Evolutionary conservation across 2,797 vertebrate genomes (phyloP).

Genomic region (Xyrichtys novacula): DNA sequence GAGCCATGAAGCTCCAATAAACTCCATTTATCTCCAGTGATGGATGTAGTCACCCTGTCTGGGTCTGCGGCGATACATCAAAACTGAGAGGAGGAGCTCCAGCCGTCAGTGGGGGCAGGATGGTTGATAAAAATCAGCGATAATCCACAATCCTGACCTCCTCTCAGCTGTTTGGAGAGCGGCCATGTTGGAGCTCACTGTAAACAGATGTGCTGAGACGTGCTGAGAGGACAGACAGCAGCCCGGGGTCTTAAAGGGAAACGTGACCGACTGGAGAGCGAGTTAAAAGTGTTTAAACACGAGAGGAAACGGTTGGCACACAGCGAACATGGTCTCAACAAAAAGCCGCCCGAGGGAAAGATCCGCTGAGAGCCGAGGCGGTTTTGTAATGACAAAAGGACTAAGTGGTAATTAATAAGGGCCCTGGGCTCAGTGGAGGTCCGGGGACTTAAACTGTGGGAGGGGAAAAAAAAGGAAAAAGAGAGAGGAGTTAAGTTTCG

Average conservation of each 20-base stretch:
- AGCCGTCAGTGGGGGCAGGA: background rate
- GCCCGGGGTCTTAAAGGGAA: constrained; percentile 1
- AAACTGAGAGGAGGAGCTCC: background rate
- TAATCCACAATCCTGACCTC: constrained; percentile 9
- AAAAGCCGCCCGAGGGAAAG: constrained; percentile 34
- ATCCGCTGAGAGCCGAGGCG: constrained; percentile 7
- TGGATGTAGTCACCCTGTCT: constrained; percentile 43
- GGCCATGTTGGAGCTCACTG: constrained; percentile 29
- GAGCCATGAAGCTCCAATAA: constrained; percentile 71
- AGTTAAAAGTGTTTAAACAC: constrained; percentile 41
- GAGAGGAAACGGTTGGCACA: constrained; percentile 27
- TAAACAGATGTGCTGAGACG: constrained; percentile 40
- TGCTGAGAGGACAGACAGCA: background rate
- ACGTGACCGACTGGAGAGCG: constrained; percentile 3
- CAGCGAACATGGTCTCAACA: constrained; percentile 37
- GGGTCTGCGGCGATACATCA: constrained; percentile 10
- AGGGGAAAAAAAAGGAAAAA: constrained; percentile 38
- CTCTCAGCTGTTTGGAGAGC: constrained; percentile 20
- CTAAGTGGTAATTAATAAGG: constrained; percentile 64
- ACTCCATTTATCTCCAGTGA: constrained; percentile 60
- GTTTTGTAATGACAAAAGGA: constrained; percentile 56
- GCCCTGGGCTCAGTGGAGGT: constrained; percentile 41
- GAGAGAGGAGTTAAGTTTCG: constrained; percentile 1
- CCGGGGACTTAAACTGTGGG: constrained; percentile 38
- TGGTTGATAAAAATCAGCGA: constrained; percentile 25